Percentiles rank a stretch among this genome's conserved stretches.
Evolutionary conservation across 2,888 invertebrate genomes (phyloP).

Genomic region (Ferrisia virgata): DNA sequence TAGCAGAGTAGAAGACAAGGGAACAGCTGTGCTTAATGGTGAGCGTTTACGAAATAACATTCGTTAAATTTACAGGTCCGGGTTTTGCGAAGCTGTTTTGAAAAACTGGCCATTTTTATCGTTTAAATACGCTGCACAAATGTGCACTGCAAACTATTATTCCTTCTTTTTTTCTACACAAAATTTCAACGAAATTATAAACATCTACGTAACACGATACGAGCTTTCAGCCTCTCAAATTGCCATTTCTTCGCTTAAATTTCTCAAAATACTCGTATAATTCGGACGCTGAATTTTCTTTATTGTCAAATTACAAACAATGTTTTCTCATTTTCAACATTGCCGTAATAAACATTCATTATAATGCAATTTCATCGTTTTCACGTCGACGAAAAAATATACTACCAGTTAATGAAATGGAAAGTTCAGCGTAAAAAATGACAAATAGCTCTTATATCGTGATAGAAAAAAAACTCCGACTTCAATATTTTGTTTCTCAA

Average conservation of each 20-base stretch:
- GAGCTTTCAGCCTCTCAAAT: neutral
- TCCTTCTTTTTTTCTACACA: neutral
- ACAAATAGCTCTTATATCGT: neutral
- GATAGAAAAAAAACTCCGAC: neutral
- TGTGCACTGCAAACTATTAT: neutral
- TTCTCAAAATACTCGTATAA: neutral
- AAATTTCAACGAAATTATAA: neutral
- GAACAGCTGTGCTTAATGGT: constrained; percentile 96
- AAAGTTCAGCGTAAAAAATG: neutral
- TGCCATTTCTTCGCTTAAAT: neutral
- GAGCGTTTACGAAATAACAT: constrained; percentile 49
- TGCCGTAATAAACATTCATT: neutral
- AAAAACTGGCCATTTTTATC: neutral
- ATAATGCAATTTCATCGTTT: neutral
- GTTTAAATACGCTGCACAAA: neutral
- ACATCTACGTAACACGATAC: neutral
- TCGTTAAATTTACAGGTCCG: constrained; percentile 17
- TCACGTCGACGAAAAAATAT: neutral
- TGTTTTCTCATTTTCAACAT: neutral
- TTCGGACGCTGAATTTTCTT: neutral
- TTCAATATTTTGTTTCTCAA: neutral
- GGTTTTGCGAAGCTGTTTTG: neutral
- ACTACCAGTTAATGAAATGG: neutral
- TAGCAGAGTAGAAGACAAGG: constrained; percentile 91
- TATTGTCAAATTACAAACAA: neutral